Percentiles rank a stretch among this genome's conserved stretches.
phyloP scores from a whole-genome alignment of 2,888 invertebrate genomes.

The Dryadula phaetusa region DNA sequence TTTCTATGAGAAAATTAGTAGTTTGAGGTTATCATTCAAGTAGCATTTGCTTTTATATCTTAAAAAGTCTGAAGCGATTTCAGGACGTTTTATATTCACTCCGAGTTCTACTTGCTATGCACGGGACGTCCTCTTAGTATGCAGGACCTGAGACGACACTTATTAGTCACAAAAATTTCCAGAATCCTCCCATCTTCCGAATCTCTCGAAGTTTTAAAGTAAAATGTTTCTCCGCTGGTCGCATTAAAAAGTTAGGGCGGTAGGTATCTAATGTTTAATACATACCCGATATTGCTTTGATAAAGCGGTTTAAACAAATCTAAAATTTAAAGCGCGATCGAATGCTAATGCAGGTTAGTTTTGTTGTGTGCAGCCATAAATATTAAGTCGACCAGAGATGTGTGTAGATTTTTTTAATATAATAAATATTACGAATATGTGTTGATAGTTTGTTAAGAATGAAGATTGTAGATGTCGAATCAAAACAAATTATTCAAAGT shows the following conservation, averaged over 20 bases:
- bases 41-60: slow-evolving; percentile 49
- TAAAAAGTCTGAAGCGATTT: slow-evolving; percentile 68
- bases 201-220: slow-evolving; percentile 65
- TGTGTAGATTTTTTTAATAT: no score
- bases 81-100: slow-evolving; percentile 77
- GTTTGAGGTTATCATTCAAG: slow-evolving; percentile 33
- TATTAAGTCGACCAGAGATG: slow-evolving; percentile 70
- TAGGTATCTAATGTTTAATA: slow-evolving; percentile 77
- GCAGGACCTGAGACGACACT: slow-evolving; percentile 74
- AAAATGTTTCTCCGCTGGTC: slow-evolving; percentile 65
- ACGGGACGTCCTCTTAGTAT: slow-evolving; percentile 77
- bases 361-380: slow-evolving; percentile 76
- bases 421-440: neutral
- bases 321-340: slow-evolving; percentile 81
- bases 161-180: slow-evolving; percentile 82
- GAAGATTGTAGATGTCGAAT: slow-evolving; percentile 54
- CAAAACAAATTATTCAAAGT: slow-evolving; percentile 61
- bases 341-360: slow-evolving; percentile 76
- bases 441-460: slow-evolving; percentile 35
- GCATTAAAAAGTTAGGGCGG: slow-evolving; percentile 76
- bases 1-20: slow-evolving; percentile 38
- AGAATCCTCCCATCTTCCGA: slow-evolving; percentile 66
- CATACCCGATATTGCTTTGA: slow-evolving; percentile 82
- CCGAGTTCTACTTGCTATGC: slow-evolving; percentile 73
- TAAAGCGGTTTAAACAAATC: slow-evolving; percentile 81